Evolutionary conservation across 2,888 invertebrate genomes (phyloP), one percentile per base, ranked within the genome.

Genomic region (Diadromus collaris): DNA sequence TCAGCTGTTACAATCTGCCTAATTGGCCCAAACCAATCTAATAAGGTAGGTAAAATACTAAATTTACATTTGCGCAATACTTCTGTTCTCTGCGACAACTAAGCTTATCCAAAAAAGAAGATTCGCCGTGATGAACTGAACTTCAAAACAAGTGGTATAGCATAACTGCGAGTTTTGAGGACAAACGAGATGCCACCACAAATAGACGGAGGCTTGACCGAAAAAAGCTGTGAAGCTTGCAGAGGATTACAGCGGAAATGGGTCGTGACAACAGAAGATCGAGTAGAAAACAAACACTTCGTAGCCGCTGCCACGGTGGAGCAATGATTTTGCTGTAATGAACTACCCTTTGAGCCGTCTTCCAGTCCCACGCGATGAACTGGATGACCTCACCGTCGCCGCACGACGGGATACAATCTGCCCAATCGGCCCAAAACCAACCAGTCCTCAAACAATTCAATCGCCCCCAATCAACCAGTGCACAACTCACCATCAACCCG

Each of bases 301-400:
- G 65, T 84, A 84, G 85, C 82, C 83, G 88, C 89, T 89, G 88
- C 89, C 89, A 86, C 83, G 85, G 85, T 81, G 83, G 79, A 80
- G 88, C 82, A 87, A 89, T 89, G 88, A 89, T 89, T 90, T 87
- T 86, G 85, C n/a, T n/a, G n/a, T n/a, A n/a, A n/a, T n/a, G n/a
- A n/a, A n/a, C n/a, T n/a, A n/a, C n/a, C n/a, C n/a, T n/a, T n/a
- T n/a, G n/a, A n/a, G 86, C 87, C 86, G 87, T 84, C 88, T 88
- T 88, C 88, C 86, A 87, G 83, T 86, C 87, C 87, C 89, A 86
- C 87, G 85, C 87, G 89, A 87, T 87, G 86, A 86, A 86, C 85
- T n/a, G n/a, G n/a, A n/a, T n/a, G n/a, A n/a, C n/a, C n/a, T n/a
- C n/a, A n/a, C n/a, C n/a, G n/a, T n/a, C n/a, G n/a, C n/a, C n/a